These are phyloP conservation scores for Pangasius krempfi DNA, from an alignment of 2,797 vertebrate species.

Conservation along the genomic window DNA sequence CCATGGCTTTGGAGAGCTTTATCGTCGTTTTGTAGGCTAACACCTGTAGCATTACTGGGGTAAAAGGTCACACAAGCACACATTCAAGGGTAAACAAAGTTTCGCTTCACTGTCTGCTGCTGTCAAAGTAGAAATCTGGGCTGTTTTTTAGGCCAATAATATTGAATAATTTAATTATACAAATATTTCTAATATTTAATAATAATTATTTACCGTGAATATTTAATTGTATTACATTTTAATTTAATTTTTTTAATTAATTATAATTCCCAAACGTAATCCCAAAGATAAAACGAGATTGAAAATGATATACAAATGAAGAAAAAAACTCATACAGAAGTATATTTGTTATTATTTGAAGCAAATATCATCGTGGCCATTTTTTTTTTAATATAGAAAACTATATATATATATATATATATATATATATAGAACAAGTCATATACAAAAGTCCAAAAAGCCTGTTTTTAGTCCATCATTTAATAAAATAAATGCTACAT, in stretches of 20 bases:
- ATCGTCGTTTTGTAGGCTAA: conserved; percentile 3
- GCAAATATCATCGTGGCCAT: no score
- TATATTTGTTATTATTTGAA: background rate
- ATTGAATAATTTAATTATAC: background rate
- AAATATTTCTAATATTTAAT: background rate
- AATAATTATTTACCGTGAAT: background rate
- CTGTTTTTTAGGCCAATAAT: background rate
- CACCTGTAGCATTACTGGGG: conserved; percentile 10
- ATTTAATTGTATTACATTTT: background rate
- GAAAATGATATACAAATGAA: background rate
- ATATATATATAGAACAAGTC: no score
- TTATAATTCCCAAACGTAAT: background rate
- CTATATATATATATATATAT: no score
- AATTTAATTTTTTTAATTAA: background rate
- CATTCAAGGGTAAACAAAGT: conserved; percentile 5
- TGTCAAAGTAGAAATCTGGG: no score
- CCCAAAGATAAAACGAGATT: background rate
- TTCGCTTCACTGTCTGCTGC: background rate
- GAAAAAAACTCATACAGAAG: background rate
- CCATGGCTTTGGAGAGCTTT: conserved; percentile 33
- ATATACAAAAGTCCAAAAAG: no score
- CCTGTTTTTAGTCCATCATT: no score
- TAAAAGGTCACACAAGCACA: conserved; percentile 36
- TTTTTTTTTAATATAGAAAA: background rate
- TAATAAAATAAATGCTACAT: no score